A percentile compares a stretch with the other conserved stretches of the same genome.
These are phyloP conservation scores for Smutsia temminckii DNA, from an alignment of 2,797 vertebrate genomes.

Conservation along the genomic window DNA sequence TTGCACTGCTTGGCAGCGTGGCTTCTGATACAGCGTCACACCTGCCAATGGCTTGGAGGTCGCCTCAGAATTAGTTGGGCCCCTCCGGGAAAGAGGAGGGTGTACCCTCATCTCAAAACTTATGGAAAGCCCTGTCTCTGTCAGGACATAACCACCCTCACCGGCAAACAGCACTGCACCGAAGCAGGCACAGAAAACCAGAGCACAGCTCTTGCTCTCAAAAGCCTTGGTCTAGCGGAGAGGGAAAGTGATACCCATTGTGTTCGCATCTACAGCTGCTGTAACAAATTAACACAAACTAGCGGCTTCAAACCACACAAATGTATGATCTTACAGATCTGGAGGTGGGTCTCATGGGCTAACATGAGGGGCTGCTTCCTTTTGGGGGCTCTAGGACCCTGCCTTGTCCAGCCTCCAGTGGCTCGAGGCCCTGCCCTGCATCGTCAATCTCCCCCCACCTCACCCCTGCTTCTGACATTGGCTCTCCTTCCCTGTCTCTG, in stretches of 20 bases:
- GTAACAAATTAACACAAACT: not conserved
- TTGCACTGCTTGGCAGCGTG: not conserved
- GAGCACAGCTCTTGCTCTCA: not conserved
- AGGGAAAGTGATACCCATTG: not conserved
- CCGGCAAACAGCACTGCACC: too few species aligned
- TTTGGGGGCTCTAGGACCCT: too few species aligned
- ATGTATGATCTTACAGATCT: not conserved
- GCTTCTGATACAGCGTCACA: too few species aligned
- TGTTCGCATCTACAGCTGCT: not conserved
- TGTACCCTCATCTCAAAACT: not conserved
- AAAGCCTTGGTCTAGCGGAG: not conserved
- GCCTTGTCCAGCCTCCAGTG: not conserved
- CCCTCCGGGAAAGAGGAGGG: not conserved
- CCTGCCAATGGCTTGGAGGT: not conserved
- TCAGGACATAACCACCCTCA: not conserved
- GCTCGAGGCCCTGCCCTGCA: not conserved
- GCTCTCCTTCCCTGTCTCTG: not conserved
- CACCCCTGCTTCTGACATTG: not conserved
- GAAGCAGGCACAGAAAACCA: too few species aligned
- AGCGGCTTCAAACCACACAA: not conserved
- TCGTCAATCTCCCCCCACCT: not conserved
- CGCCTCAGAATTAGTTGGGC: not conserved
- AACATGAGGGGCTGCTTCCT: not conserved
- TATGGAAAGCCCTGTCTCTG: not conserved
- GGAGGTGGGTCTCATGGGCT: not conserved